Evolutionary conservation across 1,140 invertebrate genomes (phyloP), one percentile per base, ranked within the genome.

Genomic region (Ectropis grisescens): DNA sequence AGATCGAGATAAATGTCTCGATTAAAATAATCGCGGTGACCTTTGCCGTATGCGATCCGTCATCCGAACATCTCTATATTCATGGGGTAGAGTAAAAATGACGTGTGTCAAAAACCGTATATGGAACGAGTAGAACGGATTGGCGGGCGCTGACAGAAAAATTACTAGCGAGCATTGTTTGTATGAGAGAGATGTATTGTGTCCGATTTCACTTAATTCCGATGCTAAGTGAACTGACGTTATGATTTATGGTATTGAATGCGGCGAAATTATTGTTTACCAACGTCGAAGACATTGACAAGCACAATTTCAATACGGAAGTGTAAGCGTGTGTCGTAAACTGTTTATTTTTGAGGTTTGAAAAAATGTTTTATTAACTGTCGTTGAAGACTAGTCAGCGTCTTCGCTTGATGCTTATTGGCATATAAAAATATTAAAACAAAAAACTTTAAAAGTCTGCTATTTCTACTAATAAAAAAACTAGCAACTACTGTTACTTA

Each of bases 1-100:
- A 50, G 43, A 48, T 51, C 41, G 47, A 55, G 48, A 57, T 59
- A 50, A 59, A 59, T 54, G 57, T 57, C 42, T 55, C 59, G 59
- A 64, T 64, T 64, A 64, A 59, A 48, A 56, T 57, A 57, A 57
- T 53, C 53, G 53, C 26, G 37, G 30, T 50, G 57, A 55, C 57
- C 56, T 59, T 59, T 56, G 31, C 13, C 23, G 37, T 40, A 19
- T 31, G 29, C 37, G 56, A 62, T 57, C 50, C 34, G 51, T 58
- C 55, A 61, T 52, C 32, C 39, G 36, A 43, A 49, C 48, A 51
- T 41, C 39, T 45, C 38, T 46, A 57, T 49, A 46, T 41, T 41
- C 42, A 40, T 38, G 19, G 35, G 24, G 10, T 26, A 10, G 31
- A 33, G 39, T 41, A 50, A 45, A 50, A 50, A 45, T 50, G 47